Conservation (phyloP, 2,888 invertebrate genomes). For the Shargacucullia verbasci region DNA sequence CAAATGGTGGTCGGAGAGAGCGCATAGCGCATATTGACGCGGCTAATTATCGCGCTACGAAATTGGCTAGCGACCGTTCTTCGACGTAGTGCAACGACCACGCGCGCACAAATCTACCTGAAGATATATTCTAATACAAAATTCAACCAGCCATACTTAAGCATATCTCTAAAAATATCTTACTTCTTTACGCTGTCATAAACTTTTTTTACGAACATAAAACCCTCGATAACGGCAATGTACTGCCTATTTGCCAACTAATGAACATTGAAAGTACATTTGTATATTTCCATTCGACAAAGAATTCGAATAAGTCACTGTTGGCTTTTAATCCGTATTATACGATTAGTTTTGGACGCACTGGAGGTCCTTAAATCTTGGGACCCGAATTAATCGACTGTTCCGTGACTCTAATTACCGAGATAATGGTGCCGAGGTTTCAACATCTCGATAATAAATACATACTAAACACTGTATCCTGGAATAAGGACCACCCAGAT, state of each 20-base stretch:
- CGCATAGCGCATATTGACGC: slow-evolving; percentile 63
- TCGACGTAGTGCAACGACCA: slow-evolving; percentile 1
- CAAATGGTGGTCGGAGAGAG: slow-evolving; percentile 64
- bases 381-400: slow-evolving; percentile 60
- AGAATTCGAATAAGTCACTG: slow-evolving; percentile 60
- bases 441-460: slow-evolving; percentile 51
- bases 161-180: slow-evolving; percentile 24
- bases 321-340: slow-evolving; percentile 58
- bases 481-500: slow-evolving; percentile 24
- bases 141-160: slow-evolving; percentile 11
- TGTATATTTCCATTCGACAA: slow-evolving; percentile 50
- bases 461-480: slow-evolving; percentile 37
- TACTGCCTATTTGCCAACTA: slow-evolving; percentile 34
- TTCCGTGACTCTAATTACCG: slow-evolving; percentile 57
- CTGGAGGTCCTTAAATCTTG: slow-evolving; percentile 57
- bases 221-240: slow-evolving; percentile 18
- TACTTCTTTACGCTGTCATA: slow-evolving; percentile 17
- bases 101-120: no score
- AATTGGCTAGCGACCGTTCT: slow-evolving; percentile 3
- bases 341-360: slow-evolving; percentile 61
- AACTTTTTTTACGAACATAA: slow-evolving; percentile 39
- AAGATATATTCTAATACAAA: slow-evolving; percentile 26
- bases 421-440: slow-evolving; percentile 52
- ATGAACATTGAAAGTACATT: slow-evolving; percentile 53
- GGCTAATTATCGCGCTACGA: slow-evolving; percentile 68